Base-by-base conservation (phyloP, 2,797 vertebrate genomes). In the Aselliscus stoliczkanus region DNA sequence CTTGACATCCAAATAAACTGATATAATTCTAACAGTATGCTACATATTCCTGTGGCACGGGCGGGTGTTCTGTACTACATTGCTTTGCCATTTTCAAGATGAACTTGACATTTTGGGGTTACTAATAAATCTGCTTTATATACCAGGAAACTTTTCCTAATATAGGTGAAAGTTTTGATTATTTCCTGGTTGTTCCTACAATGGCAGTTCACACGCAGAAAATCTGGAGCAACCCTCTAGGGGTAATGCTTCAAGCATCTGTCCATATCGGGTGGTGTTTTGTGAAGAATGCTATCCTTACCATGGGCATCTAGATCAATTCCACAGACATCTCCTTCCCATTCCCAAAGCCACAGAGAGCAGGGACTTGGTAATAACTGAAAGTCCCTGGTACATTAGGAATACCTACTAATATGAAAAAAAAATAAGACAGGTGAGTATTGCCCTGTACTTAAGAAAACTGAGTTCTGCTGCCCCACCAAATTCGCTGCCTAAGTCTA, bases 1-100 rank as follows among this genome's bases (percentile, higher is more conserved):
- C 89, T 86, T 90, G 56, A 95, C 76, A 90, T 90, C 56, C 20
- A 88, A 82, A 70, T 82, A 70, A 90, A 67, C 50, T 64, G 87
- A 96, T 69, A 76, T 14, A 80, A 81, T 64, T 50, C 89, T 85
- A 62, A 86, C 23, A 76, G 58, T 37, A 21, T 54, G 47, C 52
- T 72, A n/a, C 21, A 6, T 69, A 75, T 84, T 90, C 65, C 73
- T 50, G 58, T 20, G 50, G 69, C 11, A 9, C 56, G 15, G 7
- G 39, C 6, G 23, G 20, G 20, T 52, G 5, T 79, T 95, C 81
- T 73, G 50, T 52, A 18, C 10, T 64, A 7, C 18, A 42, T 72
- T 77, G 44, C 54, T 42, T 81, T 93, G 29, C 1, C 23, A 73
- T 90, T 94, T 94, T 93, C 11, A 39, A 92, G 95, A 82, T 91